Evolutionary conservation across 2,797 vertebrate genomes (phyloP).

Genomic region (Eulemur mongoz): DNA sequence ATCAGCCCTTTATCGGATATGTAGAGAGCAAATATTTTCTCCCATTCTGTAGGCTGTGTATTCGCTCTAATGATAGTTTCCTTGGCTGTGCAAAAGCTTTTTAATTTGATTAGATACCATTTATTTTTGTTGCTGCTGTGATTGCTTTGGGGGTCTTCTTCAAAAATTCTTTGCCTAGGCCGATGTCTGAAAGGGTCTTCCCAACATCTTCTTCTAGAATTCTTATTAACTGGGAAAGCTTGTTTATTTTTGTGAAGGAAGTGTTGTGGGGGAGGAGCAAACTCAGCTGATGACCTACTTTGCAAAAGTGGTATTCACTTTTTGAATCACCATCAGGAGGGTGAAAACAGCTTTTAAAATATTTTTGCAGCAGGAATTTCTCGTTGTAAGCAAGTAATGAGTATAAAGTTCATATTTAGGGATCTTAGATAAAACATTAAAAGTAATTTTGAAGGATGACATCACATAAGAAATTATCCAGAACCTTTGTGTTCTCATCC

Average conservation of each 20-base stretch:
- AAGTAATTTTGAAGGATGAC: not conserved
- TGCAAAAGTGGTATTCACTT: not conserved
- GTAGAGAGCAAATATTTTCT: too few relatives aligned
- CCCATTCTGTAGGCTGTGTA: too few relatives aligned
- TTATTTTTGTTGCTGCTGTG: too few relatives aligned
- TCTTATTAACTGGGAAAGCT: not conserved
- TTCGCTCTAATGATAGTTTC: too few relatives aligned
- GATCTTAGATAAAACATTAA: not conserved
- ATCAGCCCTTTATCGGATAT: too few relatives aligned
- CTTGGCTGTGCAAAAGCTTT: too few relatives aligned
- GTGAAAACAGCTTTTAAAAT: not conserved
- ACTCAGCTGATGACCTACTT: not conserved
- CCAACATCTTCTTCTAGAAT: too few relatives aligned
- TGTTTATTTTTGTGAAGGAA: not conserved
- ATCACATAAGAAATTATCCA: not conserved
- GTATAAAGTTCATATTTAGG: not conserved
- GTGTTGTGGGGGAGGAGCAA: not conserved
- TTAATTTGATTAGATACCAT: too few relatives aligned
- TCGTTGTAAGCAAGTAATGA: not conserved
- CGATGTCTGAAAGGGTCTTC: too few relatives aligned
- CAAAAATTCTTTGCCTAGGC: too few relatives aligned
- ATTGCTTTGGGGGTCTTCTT: too few relatives aligned
- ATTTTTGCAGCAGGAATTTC: not conserved
- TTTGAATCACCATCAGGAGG: not conserved
- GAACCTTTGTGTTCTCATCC: not conserved